Conservation (phyloP, 2,888 invertebrate species). For the Aphrophora alni region DNA sequence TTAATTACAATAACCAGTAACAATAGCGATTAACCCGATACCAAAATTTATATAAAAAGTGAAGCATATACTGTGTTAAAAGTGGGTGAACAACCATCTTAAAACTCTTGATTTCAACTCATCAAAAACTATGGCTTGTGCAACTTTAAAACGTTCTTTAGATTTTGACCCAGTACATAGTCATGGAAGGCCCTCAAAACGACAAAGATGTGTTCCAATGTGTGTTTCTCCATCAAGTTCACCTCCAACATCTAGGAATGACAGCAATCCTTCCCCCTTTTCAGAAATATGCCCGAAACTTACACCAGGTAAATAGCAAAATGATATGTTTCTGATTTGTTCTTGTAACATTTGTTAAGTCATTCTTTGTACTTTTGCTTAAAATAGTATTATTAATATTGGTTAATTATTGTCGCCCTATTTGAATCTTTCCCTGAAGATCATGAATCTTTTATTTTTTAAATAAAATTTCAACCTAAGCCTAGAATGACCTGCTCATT, state of each 20-base stretch:
- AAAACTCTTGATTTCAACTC: neutral
- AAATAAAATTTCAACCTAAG: slow-evolving; percentile 6
- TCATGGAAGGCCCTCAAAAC: slow-evolving; percentile 81
- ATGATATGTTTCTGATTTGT: slow-evolving; percentile 33
- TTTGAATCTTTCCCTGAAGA: too few species aligned
- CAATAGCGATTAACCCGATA: neutral
- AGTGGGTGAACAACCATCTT: neutral
- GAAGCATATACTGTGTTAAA: neutral
- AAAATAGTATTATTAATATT: too few species aligned
- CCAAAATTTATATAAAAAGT: neutral
- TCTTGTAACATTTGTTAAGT: slow-evolving; percentile 3
- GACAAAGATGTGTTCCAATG: slow-evolving; percentile 90
- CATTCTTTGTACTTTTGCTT: too few species aligned
- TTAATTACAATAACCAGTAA: neutral
- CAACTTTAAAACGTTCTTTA: slow-evolving; percentile 92
- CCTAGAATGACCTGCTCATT: too few species aligned
- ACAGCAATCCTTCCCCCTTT: slow-evolving; percentile 76
- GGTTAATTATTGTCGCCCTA: too few species aligned
- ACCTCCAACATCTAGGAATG: slow-evolving; percentile 57
- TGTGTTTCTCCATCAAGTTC: slow-evolving; percentile 66
- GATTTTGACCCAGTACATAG: slow-evolving; percentile 94
- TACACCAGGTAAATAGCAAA: slow-evolving; percentile 73
- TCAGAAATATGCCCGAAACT: slow-evolving; percentile 84
- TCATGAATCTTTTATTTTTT: too few species aligned
- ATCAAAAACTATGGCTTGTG: slow-evolving; percentile 85